A percentile compares a stretch with the other conserved stretches of the same genome.
These are phyloP conservation scores for Pollimyrus isidori DNA, from an alignment of 2,113 vertebrate species.

Conservation along the genomic window DNA sequence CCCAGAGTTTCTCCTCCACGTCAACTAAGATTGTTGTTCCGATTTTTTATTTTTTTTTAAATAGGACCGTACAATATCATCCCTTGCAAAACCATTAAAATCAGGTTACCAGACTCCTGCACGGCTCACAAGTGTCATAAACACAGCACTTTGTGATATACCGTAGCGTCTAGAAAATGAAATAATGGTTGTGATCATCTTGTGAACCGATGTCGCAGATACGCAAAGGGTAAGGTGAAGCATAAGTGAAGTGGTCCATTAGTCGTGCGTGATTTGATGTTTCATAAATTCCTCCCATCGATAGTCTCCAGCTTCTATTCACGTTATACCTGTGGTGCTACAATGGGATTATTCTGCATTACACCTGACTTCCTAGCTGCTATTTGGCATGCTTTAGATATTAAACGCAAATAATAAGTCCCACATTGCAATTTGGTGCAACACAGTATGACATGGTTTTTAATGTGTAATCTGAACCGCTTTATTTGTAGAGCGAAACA, in stretches of 20 bases:
- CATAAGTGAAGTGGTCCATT: neutral
- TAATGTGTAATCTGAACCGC: conserved; percentile 6
- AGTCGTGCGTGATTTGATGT: neutral
- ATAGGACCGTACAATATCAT: neutral
- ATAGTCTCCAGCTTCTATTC: neutral
- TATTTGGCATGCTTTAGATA: neutral
- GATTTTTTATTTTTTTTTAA: neutral
- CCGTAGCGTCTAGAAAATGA: neutral
- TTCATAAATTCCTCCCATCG: neutral
- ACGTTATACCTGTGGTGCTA: neutral
- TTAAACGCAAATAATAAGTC: conserved; percentile 7
- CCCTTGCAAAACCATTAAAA: neutral
- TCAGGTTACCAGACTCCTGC: neutral
- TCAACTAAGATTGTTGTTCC: neutral
- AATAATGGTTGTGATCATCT: neutral
- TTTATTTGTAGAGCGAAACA: conserved; percentile 5
- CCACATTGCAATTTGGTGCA: neutral
- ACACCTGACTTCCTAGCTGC: neutral
- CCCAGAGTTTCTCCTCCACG: neutral
- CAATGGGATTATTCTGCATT: neutral
- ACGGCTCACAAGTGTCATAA: neutral
- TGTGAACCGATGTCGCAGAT: neutral
- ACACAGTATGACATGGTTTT: neutral
- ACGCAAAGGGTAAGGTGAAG: neutral
- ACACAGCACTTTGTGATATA: neutral